Base-by-base conservation (phyloP, 1,140 invertebrate genomes). In the Sarcophaga peregrina region DNA sequence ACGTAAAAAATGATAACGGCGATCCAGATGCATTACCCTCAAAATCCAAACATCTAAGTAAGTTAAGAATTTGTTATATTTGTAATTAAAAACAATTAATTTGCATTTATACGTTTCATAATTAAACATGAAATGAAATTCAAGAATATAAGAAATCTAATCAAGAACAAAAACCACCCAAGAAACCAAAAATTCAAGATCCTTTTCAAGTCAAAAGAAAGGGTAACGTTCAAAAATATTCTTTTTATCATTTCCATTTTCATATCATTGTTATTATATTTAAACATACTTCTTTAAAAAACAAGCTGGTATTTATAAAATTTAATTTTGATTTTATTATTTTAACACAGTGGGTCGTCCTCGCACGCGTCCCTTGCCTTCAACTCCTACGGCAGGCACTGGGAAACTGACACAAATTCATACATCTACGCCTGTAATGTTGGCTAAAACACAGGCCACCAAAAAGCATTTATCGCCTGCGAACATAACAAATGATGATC, bases 281-380 rank as follows among this genome's bases (percentile, higher is more conserved):
- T 1, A 45, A 82, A 86, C 25, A 37, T 37, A 85, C 17, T 88
- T 84, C 83, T 74, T 17, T 0, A 4, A 68, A 15, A 13, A 15
- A 58, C 4, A 37, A 37, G 25, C 4, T 37, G 1, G 25, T 4
- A 4, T 37, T 58, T 13, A 15, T n/a, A 17, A 72, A 25, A 72
- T 4, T 25, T 72, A 76, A 76, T 8, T 8, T 54, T 15, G 25
- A 83, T 84, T 46, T 75, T 72, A 80, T 82, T 83, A 84, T 48
- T 83, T 86, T 81, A 37, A 37, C 90, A 81, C 85, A 87, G 89
- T 91, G 84, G 92, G 92, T 72, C 87, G 91, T 82, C 91, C 91
- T 10, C 87, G 91, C 0, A 92, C 87, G 45, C 90, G 85, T 46
- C 89, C 87, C 10, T 80, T 88, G 50, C 86, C 83, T 78, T 68